Conservation (phyloP, 2,888 invertebrate species). For the Drosophila demipolita region DNA sequence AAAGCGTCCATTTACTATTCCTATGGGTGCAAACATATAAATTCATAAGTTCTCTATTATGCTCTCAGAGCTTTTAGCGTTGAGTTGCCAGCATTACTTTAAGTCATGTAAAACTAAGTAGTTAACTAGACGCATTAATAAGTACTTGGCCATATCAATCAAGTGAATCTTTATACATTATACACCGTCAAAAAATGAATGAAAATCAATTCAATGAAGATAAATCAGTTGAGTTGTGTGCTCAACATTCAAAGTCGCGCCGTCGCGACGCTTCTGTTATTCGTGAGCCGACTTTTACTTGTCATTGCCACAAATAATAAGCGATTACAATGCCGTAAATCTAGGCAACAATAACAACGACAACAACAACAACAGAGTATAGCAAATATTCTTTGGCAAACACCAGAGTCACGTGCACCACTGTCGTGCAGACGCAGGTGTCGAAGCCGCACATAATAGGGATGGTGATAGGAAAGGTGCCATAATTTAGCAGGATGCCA, state of each 20-base stretch:
- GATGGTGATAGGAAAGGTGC: constrained; percentile 17
- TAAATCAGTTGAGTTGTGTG: constrained; percentile 54
- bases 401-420: constrained; percentile 53
- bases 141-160: constrained; percentile 31
- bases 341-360: constrained; percentile 27
- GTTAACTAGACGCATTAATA: constrained; percentile 3
- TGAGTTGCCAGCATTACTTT: background rate
- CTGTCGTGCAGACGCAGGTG: constrained; percentile 35
- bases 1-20: background rate
- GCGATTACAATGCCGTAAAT: constrained; percentile 67
- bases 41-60: background rate
- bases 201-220: constrained; percentile 60
- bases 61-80: background rate
- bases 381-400: background rate
- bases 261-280: background rate
- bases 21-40: background rate
- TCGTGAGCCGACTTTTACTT: constrained; percentile 42
- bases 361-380: constrained; percentile 6
- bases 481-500: constrained; percentile 46
- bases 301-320: constrained; percentile 62
- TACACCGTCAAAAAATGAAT: constrained; percentile 19
- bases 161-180: constrained; percentile 22
- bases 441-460: constrained; percentile 27
- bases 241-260: constrained; percentile 3
- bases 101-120: background rate